A percentile compares a stretch with the other conserved stretches of the same genome.
Conservation (phyloP, 1,140 invertebrate species). For the Apocrypta bakeri region DNA sequence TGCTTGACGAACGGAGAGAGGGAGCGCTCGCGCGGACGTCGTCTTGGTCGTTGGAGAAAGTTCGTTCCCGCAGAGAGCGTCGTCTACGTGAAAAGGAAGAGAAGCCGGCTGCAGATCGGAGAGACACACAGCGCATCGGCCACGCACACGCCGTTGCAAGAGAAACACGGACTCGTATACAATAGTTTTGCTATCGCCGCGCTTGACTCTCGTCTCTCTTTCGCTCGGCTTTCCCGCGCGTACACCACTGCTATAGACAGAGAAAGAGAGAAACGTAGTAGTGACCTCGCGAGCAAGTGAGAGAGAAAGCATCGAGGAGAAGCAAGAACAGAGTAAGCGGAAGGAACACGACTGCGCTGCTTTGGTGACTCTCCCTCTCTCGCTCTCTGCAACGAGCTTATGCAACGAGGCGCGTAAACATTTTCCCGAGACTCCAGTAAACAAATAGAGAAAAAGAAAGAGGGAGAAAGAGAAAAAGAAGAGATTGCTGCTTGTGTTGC, state of each 20-base stretch:
- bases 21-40: background rate
- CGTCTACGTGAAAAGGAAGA: background rate
- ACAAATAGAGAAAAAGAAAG: conserved; percentile 27
- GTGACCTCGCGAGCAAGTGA: background rate
- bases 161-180: background rate
- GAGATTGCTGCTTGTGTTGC: background rate
- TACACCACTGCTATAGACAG: conserved; percentile 30
- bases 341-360: background rate
- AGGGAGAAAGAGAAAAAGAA: too few species aligned
- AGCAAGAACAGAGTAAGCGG: background rate
- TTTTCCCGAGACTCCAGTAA: conserved; percentile 42
- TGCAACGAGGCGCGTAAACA: conserved; percentile 64
- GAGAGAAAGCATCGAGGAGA: conserved; percentile 1
- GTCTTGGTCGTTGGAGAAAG: background rate
- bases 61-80: background rate
- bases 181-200: background rate
- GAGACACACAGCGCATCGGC: too few species aligned
- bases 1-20: background rate
- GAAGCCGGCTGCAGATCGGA: background rate
- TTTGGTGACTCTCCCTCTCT: background rate
- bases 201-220: background rate
- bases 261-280: background rate
- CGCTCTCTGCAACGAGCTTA: conserved; percentile 54
- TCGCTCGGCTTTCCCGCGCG: conserved; percentile 61
- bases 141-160: background rate